These are phyloP conservation scores for Vesta saturnalis DNA, from an alignment of 2,888 invertebrate species.

Conservation along the genomic window DNA sequence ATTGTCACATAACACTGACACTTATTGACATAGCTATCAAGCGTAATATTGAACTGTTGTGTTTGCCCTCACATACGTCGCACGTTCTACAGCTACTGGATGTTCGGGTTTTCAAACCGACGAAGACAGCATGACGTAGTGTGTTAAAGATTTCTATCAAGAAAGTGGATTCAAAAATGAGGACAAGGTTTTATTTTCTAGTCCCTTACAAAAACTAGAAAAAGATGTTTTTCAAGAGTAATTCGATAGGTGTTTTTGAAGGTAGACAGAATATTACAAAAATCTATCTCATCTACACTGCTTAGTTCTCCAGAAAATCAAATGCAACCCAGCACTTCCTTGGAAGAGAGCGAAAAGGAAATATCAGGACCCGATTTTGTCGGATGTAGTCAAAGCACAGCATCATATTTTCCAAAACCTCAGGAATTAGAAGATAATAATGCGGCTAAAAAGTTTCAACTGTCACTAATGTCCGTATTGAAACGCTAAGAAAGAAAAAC, in stretches of 20 bases:
- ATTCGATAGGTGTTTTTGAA: slow-evolving; percentile 30
- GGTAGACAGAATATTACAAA: slow-evolving; percentile 19
- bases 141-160: slow-evolving; percentile 19
- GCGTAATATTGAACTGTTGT: slow-evolving; percentile 38
- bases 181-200: not conserved
- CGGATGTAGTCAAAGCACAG: not conserved
- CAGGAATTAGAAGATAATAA: not conserved
- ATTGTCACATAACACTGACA: slow-evolving; percentile 31
- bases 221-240: slow-evolving; percentile 27
- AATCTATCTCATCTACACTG: not conserved
- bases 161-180: slow-evolving; percentile 27
- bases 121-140: slow-evolving; percentile 11
- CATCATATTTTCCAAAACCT: not conserved
- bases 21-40: slow-evolving; percentile 27
- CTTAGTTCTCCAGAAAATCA: too few species aligned
- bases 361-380: not conserved
- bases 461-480: not conserved
- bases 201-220: not conserved
- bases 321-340: too few species aligned
- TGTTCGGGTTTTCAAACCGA: slow-evolving; percentile 34
- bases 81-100: slow-evolving; percentile 28
- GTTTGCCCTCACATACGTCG: slow-evolving; percentile 21
- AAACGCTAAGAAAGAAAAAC: not conserved
- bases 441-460: not conserved
- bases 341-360: not conserved